A percentile compares a stretch with the other conserved stretches of the same genome.
Evolutionary conservation across 1,140 invertebrate species (phyloP).

Genomic region (Megathymus violae): DNA sequence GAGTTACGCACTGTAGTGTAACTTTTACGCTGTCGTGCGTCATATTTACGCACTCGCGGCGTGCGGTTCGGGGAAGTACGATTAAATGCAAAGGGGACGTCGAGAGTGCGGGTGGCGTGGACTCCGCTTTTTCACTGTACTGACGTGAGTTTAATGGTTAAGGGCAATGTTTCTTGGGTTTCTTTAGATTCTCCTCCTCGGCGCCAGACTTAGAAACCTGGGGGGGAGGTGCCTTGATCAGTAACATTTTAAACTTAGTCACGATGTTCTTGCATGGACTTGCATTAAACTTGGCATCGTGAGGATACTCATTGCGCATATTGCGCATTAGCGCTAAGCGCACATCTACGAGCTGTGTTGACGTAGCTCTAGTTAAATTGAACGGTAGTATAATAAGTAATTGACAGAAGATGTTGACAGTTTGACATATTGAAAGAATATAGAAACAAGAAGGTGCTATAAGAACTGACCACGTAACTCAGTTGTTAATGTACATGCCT

Average conservation of each 20-base stretch:
- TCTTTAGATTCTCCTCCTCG: slow-evolving; percentile 94
- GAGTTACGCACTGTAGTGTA: slow-evolving; percentile 24
- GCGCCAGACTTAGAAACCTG: slow-evolving; percentile 91
- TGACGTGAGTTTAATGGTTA: slow-evolving; percentile 77
- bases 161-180: slow-evolving; percentile 89
- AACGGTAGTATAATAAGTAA: too few relatives aligned
- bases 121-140: slow-evolving; percentile 74
- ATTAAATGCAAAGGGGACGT: slow-evolving; percentile 43
- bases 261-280: too few relatives aligned
- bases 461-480: too few relatives aligned
- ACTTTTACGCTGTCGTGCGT: slow-evolving; percentile 30
- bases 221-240: not conserved
- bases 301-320: slow-evolving; percentile 26
- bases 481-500: too few relatives aligned
- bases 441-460: too few relatives aligned
- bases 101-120: slow-evolving; percentile 45
- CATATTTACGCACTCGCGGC: slow-evolving; percentile 42
- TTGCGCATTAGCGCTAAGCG: too few relatives aligned
- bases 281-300: not conserved
- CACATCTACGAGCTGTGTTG: too few relatives aligned
- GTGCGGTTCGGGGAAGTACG: slow-evolving; percentile 40
- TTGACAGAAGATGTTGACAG: too few relatives aligned
- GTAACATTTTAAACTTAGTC: too few relatives aligned
- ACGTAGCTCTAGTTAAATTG: too few relatives aligned
- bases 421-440: too few relatives aligned